Base-by-base conservation (phyloP, 2,888 invertebrate species). In the Dexiosoma caninum region DNA sequence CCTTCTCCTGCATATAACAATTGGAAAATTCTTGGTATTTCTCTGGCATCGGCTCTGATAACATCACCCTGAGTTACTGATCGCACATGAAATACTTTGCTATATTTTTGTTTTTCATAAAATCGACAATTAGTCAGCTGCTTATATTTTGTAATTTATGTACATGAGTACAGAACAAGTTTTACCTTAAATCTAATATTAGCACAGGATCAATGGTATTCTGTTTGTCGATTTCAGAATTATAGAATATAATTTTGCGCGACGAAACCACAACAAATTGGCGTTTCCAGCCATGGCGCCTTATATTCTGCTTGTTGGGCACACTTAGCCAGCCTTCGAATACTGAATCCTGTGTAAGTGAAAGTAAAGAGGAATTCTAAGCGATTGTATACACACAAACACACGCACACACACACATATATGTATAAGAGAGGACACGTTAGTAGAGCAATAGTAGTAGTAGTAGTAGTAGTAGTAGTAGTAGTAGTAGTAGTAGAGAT, bases 51-150 rank as follows among this genome's bases (percentile, higher is more conserved):
- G 71, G 98, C 99, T 89, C 98, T 95, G 90, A 99, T 98, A 86
- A 99, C 98, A 93, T 99, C 99, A 86, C 98, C 98, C 91, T 98
- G 98, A 82, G 99, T 98, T 85, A 99, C 99, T 81, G 97, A 96
- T 84, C 99, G 95, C 85, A 99, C 99, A 92, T 99, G 98, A 92
- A 98, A 99, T 89, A 99, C 95, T 93, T 99, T 98, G 92, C 98
- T 97, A 12, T 90, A 77, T 69, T 69, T 10, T 2, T 2, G 7
- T 21, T 10, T 27, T 27, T 6, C 27, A 27, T 27, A 27, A 7
- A 46, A 57, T 37, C 12, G 9, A 16, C 53, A 32, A 35, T 35
- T 23, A 19, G 46, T 35, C 14, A 12, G 32, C 55, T 16, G 10
- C 8, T n/a, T 12, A n/a, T n/a, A 89, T 5, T 64, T 35, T 27